These are phyloP conservation scores for Pyrgilauda ruficollis DNA, from an alignment of 2,113 vertebrate species.

Conservation along the genomic window DNA sequence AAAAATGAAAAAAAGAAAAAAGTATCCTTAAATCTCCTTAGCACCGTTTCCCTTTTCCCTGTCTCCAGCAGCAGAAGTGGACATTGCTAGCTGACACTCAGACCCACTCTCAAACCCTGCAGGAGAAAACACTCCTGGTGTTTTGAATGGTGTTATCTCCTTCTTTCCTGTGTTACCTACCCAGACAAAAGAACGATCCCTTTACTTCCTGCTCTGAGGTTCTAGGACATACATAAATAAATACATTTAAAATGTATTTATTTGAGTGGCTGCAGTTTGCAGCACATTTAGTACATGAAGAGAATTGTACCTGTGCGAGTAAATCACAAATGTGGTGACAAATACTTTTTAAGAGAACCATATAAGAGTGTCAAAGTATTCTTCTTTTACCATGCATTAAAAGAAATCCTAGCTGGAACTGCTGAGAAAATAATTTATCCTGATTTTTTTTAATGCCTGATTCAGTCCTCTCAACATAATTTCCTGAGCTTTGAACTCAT, in stretches of 20 bases:
- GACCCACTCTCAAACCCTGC: neutral
- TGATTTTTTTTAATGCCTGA: conserved; percentile 5
- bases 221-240: neutral
- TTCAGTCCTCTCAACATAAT: conserved; percentile 56
- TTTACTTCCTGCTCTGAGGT: neutral
- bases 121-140: neutral
- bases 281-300: neutral
- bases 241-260: neutral
- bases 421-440: conserved; percentile 45
- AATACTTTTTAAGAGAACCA: neutral
- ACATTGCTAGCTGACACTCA: neutral
- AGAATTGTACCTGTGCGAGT: neutral
- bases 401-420: conserved; percentile 6
- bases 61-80: neutral
- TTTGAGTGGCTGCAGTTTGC: neutral
- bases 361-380: neutral
- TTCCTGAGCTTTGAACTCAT: conserved; percentile 62
- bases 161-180: neutral
- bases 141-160: neutral
- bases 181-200: neutral
- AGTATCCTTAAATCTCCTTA: neutral
- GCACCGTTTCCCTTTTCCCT: neutral
- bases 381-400: neutral
- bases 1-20: neutral
- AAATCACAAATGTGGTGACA: neutral